These are phyloP conservation scores for Theocolax elegans DNA, from an alignment of 1,140 invertebrate species.

Conservation along the genomic window DNA sequence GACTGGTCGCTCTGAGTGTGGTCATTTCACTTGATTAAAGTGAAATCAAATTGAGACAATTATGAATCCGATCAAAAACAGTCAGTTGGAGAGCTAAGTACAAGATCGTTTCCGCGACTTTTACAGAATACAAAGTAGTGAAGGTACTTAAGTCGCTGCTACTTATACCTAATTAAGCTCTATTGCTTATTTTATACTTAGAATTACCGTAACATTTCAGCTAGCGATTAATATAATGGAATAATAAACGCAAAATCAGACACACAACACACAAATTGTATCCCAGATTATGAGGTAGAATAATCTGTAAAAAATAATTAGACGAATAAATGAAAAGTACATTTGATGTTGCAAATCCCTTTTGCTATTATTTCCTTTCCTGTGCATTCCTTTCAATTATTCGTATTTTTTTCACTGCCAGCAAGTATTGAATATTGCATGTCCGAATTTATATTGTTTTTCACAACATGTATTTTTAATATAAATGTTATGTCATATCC, in stretches of 20 bases:
- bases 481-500: no score
- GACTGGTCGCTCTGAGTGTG: no score
- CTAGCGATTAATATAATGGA: slow-evolving; percentile 29
- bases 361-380: slow-evolving; percentile 47
- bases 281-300: slow-evolving; percentile 63
- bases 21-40: no score
- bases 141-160: slow-evolving; percentile 64
- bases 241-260: slow-evolving; percentile 16
- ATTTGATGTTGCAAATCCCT: slow-evolving; percentile 64
- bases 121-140: slow-evolving; percentile 56
- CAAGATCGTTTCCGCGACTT: slow-evolving; percentile 55
- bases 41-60: background rate
- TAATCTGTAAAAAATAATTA: slow-evolving; percentile 67
- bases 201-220: slow-evolving; percentile 48
- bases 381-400: no score
- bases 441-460: no score
- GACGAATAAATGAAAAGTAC: slow-evolving; percentile 67
- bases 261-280: slow-evolving; percentile 58
- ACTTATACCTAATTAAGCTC: slow-evolving; percentile 63
- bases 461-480: no score
- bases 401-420: no score
- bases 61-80: background rate
- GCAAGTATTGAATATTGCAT: no score
- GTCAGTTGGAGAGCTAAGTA: background rate
- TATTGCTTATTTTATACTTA: slow-evolving; percentile 69